Evolutionary conservation across 1,140 invertebrate genomes (phyloP).

Genomic region (Heliconius congener): DNA sequence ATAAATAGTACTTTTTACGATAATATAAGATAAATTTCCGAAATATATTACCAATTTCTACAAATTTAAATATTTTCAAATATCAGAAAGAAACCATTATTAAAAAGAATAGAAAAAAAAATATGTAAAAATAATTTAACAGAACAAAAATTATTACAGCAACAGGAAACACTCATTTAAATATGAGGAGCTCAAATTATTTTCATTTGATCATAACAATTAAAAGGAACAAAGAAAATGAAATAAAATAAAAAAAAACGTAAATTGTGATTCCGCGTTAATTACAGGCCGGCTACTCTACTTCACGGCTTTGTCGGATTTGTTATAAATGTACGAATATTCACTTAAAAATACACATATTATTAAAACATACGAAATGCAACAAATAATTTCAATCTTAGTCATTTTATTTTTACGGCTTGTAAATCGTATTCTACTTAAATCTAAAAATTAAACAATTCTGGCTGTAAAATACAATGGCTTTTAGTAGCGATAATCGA

Average conservation of each 20-base stretch:
- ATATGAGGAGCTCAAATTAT: not conserved
- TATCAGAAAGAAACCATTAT: not conserved
- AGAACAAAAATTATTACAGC: not conserved
- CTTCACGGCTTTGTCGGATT: not conserved
- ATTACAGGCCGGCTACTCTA: not conserved
- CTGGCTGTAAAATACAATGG: too few relatives aligned
- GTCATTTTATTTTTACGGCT: too few relatives aligned
- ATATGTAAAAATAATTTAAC: not conserved
- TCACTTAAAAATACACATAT: not conserved
- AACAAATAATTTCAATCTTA: too few relatives aligned
- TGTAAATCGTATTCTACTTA: too few relatives aligned
- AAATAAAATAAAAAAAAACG: not conserved
- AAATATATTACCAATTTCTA: too few relatives aligned
- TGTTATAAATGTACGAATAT: conserved; percentile 2
- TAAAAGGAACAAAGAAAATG: conserved; percentile 14
- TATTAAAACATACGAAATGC: not conserved
- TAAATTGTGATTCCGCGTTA: too few relatives aligned
- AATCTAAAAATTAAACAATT: too few relatives aligned
- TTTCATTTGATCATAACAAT: conserved; percentile 1
- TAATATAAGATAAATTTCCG: too few relatives aligned
- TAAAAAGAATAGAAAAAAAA: not conserved
- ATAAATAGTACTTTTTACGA: too few relatives aligned
- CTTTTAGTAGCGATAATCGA: too few relatives aligned
- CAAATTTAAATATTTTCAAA: too few relatives aligned
- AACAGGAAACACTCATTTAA: not conserved